Conservation (phyloP, 2,797 vertebrate species). For the Sitta carolinensis region DNA sequence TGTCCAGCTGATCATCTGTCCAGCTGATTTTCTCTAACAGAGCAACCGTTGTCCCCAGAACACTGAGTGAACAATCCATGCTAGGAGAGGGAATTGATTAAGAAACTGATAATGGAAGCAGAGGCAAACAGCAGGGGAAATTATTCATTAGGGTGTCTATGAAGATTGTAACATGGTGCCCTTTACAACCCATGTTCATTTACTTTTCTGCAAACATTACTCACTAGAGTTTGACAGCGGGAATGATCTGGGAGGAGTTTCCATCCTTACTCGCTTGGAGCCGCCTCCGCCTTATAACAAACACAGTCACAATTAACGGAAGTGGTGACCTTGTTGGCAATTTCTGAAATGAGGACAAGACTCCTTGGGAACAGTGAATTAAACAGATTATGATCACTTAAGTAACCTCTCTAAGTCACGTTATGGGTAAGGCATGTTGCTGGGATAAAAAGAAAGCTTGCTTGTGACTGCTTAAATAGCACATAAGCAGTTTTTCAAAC, state of each 20-base stretch:
- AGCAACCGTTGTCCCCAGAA: neutral
- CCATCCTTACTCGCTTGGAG: neutral
- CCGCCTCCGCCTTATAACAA: neutral
- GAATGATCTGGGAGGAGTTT: conserved; percentile 20
- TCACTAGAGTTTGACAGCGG: neutral
- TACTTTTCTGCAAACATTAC: neutral
- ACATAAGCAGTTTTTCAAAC: neutral
- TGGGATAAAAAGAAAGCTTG: neutral
- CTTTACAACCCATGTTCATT: neutral
- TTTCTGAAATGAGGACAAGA: neutral
- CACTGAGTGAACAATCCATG: neutral
- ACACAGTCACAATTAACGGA: conserved; percentile 55
- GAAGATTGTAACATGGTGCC: neutral
- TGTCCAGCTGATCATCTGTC: neutral
- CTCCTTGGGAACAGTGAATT: neutral
- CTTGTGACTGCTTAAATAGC: neutral
- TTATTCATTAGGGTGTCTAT: neutral
- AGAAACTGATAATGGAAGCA: neutral
- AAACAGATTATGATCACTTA: neutral
- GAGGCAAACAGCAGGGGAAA: neutral
- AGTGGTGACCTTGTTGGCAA: neutral
- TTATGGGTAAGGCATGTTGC: neutral
- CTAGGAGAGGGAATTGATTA: neutral
- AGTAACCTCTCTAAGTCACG: neutral
- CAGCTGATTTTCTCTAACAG: neutral